A percentile compares a stretch with the other conserved stretches of the same genome.
These are phyloP conservation scores for Lucifuga dentata DNA, from an alignment of 2,113 vertebrate species.

Conservation along the genomic window DNA sequence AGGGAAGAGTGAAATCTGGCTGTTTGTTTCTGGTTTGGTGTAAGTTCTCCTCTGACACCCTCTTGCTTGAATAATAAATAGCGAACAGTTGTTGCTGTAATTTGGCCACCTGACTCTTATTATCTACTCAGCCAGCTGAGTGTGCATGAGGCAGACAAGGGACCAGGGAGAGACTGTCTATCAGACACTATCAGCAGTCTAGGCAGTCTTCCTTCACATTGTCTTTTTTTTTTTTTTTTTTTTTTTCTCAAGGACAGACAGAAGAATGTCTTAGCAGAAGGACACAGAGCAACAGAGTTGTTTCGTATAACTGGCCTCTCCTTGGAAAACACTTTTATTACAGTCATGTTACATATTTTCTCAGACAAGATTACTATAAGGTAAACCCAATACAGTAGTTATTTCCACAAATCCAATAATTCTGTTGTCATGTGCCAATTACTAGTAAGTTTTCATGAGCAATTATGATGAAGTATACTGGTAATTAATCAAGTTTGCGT, in stretches of 20 bases:
- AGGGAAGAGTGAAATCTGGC: constrained; percentile 29
- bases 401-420: too few species aligned
- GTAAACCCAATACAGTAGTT: not conserved
- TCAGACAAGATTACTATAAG: constrained; percentile 3
- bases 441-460: too few species aligned
- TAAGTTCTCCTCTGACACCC: constrained; percentile 41
- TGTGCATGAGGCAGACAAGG: too few species aligned
- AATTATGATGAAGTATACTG: too few species aligned
- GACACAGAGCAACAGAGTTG: not conserved
- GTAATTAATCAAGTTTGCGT: too few species aligned
- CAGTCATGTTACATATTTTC: constrained; percentile 19
- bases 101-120: constrained; percentile 58
- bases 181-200: constrained; percentile 24
- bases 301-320: constrained; percentile 13
- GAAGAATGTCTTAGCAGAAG: constrained; percentile 16
- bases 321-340: constrained; percentile 3
- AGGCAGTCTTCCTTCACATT: constrained; percentile 4
- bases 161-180: constrained; percentile 3
- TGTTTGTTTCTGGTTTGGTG: constrained; percentile 29
- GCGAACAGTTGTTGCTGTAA: constrained; percentile 61
- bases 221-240: not conserved
- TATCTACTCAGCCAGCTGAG: constrained; percentile 39
- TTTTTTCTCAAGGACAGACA: too few species aligned
- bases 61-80: constrained; percentile 67
- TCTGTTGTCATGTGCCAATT: too few species aligned